A percentile compares a stretch with the other conserved stretches of the same genome.
phyloP scores from a whole-genome alignment of 2,888 invertebrate genomes.

The Lamellibrachia columna region DNA sequence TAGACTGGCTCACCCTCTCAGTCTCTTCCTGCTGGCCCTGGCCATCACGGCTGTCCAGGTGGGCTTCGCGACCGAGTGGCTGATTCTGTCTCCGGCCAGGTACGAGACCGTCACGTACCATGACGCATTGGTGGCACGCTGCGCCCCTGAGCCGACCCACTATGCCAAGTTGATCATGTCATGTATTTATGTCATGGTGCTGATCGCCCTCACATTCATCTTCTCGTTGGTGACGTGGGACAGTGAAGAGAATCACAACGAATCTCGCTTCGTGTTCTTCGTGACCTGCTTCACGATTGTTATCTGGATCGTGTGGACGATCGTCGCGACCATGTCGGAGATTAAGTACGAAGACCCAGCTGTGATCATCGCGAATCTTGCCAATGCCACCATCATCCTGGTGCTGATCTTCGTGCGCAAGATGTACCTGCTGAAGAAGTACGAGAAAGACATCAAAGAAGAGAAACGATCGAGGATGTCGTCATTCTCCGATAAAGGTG shows the following conservation, averaged over 20 bases:
- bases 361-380: constrained; percentile 64
- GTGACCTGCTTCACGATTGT: constrained; percentile 60
- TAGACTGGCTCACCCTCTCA: constrained; percentile 61
- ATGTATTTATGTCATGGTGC: constrained; percentile 65
- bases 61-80: constrained; percentile 66
- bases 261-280: constrained; percentile 59
- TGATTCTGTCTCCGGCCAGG: constrained; percentile 62
- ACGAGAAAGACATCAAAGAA: constrained; percentile 53
- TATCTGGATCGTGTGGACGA: constrained; percentile 65
- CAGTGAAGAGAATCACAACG: constrained; percentile 62
- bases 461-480: constrained; percentile 32
- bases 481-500: background rate
- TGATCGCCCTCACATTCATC: constrained; percentile 63
- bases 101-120: background rate
- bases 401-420: constrained; percentile 64
- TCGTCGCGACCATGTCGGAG: constrained; percentile 59
- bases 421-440: constrained; percentile 58
- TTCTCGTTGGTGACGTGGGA: constrained; percentile 64
- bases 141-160: constrained; percentile 43
- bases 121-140: background rate
- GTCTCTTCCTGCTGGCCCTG: constrained; percentile 61
- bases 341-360: constrained; percentile 60
- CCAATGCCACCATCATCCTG: constrained; percentile 64
- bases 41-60: constrained; percentile 65
- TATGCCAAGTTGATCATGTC: constrained; percentile 65